These are phyloP conservation scores for Tamandua tetradactyla DNA, from an alignment of 2,797 vertebrate species.

Conservation along the genomic window DNA sequence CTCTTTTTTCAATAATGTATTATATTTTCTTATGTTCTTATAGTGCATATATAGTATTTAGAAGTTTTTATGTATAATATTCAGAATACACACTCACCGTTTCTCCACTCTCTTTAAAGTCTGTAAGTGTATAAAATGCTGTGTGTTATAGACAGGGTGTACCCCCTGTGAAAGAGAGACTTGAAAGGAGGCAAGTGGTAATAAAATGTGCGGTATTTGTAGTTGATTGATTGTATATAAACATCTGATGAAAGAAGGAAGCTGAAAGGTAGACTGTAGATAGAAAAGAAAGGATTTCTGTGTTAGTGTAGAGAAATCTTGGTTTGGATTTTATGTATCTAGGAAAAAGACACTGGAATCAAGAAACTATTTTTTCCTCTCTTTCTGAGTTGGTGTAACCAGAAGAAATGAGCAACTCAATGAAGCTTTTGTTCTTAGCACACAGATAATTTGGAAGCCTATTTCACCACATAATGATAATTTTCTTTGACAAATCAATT, in stretches of 20 bases:
- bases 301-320: background rate
- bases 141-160: background rate
- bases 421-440: slow-evolving; percentile 69
- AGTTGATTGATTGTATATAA: background rate
- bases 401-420: slow-evolving; percentile 73
- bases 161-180: background rate
- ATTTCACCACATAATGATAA: slow-evolving; percentile 69
- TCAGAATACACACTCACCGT: background rate
- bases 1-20: background rate
- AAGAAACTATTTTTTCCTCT: background rate
- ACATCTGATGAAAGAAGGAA: background rate
- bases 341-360: slow-evolving; percentile 36
- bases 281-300: slow-evolving; percentile 5
- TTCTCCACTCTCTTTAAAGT: background rate
- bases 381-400: slow-evolving; percentile 52
- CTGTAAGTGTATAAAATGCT: background rate
- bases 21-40: too few relatives aligned
- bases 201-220: background rate
- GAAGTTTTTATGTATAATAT: background rate
- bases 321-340: slow-evolving; percentile 8
- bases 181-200: background rate
- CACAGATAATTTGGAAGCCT: slow-evolving; percentile 66
- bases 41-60: too few relatives aligned
- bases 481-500: slow-evolving; percentile 73
- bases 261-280: background rate